Percentiles rank a stretch among this genome's conserved stretches.
Evolutionary conservation across 2,113 vertebrate genomes (phyloP).

Genomic region (Dunckerocampus dactyliophorus): DNA sequence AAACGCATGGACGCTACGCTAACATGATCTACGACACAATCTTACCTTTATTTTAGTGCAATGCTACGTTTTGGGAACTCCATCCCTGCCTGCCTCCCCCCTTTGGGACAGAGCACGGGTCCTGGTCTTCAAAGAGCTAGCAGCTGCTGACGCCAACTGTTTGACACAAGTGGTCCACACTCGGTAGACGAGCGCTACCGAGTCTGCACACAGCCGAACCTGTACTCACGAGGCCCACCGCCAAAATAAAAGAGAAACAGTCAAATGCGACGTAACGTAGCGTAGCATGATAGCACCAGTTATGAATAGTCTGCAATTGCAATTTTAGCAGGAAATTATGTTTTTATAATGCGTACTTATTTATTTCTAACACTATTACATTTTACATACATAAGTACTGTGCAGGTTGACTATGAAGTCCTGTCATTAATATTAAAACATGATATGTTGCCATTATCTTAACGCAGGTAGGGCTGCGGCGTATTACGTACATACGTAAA

Average conservation of each 20-base stretch:
- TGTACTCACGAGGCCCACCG: background rate
- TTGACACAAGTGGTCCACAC: slow-evolving; percentile 39
- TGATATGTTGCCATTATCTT: too few relatives aligned
- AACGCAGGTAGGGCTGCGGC: too few relatives aligned
- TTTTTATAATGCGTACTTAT: too few relatives aligned
- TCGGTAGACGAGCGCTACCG: slow-evolving; percentile 17
- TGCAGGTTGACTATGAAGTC: too few relatives aligned
- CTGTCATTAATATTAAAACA: too few relatives aligned
- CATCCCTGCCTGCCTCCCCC: background rate
- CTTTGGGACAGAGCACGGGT: background rate
- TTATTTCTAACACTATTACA: too few relatives aligned
- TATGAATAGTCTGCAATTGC: too few relatives aligned
- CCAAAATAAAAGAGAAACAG: background rate
- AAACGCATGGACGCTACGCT: slow-evolving; percentile 41
- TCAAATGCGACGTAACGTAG: background rate
- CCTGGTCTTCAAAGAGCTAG: slow-evolving; percentile 12
- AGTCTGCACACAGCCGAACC: slow-evolving; percentile 13
- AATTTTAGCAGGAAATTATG: too few relatives aligned
- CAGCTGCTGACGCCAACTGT: slow-evolving; percentile 58
- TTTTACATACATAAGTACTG: too few relatives aligned
- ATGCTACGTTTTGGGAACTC: background rate
- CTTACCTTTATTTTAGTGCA: too few relatives aligned
- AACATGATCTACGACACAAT: slow-evolving; percentile 2
- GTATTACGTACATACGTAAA: too few relatives aligned
- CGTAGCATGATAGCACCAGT: too few relatives aligned